Percentiles rank a stretch among this genome's conserved stretches.
phyloP scores from a whole-genome alignment of 2,888 invertebrate genomes.

The Phyto melanocephala region DNA sequence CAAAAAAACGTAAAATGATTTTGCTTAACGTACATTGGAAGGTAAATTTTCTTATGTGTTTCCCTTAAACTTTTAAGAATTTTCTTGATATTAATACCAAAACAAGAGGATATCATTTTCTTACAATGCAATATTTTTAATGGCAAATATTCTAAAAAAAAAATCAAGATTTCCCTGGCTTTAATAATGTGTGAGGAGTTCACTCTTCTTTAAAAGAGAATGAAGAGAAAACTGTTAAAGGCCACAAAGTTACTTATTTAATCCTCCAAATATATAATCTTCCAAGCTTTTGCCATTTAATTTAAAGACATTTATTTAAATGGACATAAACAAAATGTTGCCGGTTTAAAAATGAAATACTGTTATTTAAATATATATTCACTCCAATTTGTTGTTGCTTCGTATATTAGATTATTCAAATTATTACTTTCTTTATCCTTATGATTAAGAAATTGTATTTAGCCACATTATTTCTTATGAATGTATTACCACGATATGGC shows the following conservation, averaged over 20 bases:
- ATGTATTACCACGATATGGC: not conserved
- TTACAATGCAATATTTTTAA: too few species aligned
- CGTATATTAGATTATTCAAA: constrained; percentile 19
- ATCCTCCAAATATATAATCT: not conserved
- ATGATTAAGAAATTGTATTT: constrained; percentile 46
- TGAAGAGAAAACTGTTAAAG: too few species aligned
- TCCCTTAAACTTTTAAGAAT: too few species aligned
- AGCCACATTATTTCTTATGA: constrained; percentile 39
- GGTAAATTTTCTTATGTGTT: too few species aligned
- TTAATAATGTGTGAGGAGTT: too few species aligned
- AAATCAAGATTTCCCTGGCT: too few species aligned
- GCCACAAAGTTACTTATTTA: not conserved
- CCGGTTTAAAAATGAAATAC: not conserved
- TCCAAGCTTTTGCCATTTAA: not conserved
- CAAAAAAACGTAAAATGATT: too few species aligned
- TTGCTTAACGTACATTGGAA: too few species aligned
- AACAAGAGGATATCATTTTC: too few species aligned
- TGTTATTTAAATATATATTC: not conserved
- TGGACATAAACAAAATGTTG: too few species aligned
- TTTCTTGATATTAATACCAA: too few species aligned
- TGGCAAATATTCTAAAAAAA: too few species aligned
- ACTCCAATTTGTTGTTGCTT: not conserved
- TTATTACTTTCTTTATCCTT: constrained; percentile 26
- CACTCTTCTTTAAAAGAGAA: not conserved
- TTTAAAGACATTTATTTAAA: not conserved